phyloP scores from a whole-genome alignment of 2,797 vertebrate genomes.

The Liasis olivaceus region DNA sequence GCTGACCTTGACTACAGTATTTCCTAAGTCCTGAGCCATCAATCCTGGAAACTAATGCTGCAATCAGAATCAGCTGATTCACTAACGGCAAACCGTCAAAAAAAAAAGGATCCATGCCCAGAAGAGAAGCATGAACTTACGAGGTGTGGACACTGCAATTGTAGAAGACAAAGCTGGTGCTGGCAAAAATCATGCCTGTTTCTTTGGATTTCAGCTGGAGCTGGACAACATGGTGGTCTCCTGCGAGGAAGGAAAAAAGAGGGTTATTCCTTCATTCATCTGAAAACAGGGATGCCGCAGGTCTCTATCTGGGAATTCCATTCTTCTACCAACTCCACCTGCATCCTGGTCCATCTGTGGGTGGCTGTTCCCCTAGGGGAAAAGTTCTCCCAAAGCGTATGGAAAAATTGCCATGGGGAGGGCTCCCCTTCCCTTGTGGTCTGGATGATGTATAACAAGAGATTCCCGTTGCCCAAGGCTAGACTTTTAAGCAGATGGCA shows the following conservation, averaged over 20 bases:
- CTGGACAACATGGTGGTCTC: constrained; percentile 96
- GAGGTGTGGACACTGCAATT: constrained; percentile 98
- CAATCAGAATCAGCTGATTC: neutral
- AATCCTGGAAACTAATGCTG: no score
- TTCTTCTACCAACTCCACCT: neutral
- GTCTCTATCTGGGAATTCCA: neutral
- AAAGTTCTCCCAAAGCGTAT: neutral
- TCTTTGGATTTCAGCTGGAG: constrained; percentile 98
- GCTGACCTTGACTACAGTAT: no score
- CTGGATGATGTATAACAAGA: no score
- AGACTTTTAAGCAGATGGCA: neutral
- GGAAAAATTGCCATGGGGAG: neutral
- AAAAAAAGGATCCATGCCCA: neutral
- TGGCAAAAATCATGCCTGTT: constrained; percentile 95
- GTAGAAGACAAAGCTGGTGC: constrained; percentile 98
- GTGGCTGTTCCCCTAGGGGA: neutral
- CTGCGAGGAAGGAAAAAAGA: constrained; percentile 64
- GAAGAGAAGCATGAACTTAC: constrained; percentile 74
- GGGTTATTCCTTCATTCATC: neutral
- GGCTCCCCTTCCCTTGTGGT: neutral
- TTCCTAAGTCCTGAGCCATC: no score
- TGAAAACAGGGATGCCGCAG: neutral
- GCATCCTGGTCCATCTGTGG: neutral
- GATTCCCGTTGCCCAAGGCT: neutral
- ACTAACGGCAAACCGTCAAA: neutral